Conservation (phyloP, 2,113 vertebrate species). For the Asarcornis scutulata region DNA sequence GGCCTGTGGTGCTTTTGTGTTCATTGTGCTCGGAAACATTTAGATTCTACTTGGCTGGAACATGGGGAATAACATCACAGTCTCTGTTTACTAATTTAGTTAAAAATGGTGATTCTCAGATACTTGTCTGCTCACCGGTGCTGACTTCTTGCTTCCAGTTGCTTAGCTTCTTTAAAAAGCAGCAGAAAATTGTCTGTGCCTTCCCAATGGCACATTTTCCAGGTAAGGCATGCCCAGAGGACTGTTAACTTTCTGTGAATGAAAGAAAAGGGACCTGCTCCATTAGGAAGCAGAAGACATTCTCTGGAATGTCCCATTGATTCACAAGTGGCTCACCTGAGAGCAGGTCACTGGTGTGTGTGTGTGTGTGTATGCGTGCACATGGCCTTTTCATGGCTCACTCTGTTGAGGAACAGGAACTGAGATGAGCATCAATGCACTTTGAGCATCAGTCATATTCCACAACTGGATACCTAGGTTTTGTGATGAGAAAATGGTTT, state of each 20-base stretch:
- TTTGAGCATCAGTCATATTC: accelerated
- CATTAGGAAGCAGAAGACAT: neutral
- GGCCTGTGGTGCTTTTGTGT: neutral
- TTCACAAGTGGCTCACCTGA: neutral
- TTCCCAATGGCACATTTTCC: neutral
- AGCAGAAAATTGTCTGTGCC: neutral
- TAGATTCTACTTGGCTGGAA: neutral
- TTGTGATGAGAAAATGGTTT: neutral
- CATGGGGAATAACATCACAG: neutral
- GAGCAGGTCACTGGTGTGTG: neutral
- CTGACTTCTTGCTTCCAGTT: neutral
- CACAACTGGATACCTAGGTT: neutral
- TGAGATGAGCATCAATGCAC: neutral
- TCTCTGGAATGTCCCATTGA: neutral
- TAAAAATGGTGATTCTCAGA: neutral
- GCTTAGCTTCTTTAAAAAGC: neutral
- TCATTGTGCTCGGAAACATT: neutral
- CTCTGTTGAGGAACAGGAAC: neutral
- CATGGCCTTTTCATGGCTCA: neutral
- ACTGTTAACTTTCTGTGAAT: neutral
- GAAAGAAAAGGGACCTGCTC: neutral
- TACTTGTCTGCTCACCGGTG: neutral
- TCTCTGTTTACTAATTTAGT: neutral
- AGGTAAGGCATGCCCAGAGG: neutral
- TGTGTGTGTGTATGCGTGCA: too few relatives aligned